Percentiles rank a stretch among this genome's conserved stretches.
Conservation (phyloP, 2,113 vertebrate species). For the Stegastes partitus region DNA sequence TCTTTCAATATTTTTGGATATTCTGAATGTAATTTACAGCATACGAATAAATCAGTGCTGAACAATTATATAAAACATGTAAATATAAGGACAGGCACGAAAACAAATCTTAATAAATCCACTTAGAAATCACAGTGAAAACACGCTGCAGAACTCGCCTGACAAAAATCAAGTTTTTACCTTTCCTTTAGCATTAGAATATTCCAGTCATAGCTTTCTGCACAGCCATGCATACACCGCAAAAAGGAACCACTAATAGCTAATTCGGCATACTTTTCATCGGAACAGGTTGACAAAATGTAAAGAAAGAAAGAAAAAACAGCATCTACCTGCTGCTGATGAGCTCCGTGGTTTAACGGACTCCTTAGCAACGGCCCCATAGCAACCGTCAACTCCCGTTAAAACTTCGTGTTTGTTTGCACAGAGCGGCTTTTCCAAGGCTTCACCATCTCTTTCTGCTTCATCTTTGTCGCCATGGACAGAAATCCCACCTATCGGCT, state of each 20-base stretch:
- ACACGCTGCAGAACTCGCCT: background rate
- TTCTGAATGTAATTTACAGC: too few relatives aligned
- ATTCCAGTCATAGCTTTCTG: background rate
- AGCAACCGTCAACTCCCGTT: background rate
- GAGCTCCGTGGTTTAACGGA: background rate
- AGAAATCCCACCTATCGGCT: background rate
- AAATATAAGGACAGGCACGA: too few relatives aligned
- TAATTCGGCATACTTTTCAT: too few relatives aligned
- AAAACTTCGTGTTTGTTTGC: background rate
- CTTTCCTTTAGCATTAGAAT: background rate
- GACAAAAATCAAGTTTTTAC: background rate
- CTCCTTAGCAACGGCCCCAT: background rate
- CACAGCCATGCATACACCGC: background rate
- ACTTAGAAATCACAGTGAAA: background rate
- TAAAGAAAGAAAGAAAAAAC: background rate
- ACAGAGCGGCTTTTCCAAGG: too few relatives aligned
- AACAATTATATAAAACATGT: too few relatives aligned
- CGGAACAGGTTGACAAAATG: background rate
- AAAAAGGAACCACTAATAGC: background rate
- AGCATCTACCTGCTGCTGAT: background rate
- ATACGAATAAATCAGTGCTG: too few relatives aligned
- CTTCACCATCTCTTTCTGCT: too few relatives aligned
- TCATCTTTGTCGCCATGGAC: background rate
- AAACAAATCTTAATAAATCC: too few relatives aligned
- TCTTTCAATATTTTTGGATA: too few relatives aligned